Percentiles rank a stretch among this genome's conserved stretches.
These are phyloP conservation scores for Schlechtendalia chinensis DNA, from an alignment of 1,140 invertebrate genomes.

Conservation along the genomic window DNA sequence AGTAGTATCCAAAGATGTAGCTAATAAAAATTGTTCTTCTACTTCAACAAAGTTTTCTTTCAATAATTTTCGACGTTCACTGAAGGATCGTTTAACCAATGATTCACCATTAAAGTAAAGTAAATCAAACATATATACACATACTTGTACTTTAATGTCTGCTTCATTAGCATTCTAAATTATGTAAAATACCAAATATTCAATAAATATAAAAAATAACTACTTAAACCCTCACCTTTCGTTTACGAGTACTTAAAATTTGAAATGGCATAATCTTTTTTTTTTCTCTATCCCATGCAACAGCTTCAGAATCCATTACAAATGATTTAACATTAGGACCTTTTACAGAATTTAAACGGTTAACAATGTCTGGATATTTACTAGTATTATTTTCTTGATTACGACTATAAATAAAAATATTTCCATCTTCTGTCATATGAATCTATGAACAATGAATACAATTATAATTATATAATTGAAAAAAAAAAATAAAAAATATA, in stretches of 20 bases:
- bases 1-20: slow-evolving; percentile 77
- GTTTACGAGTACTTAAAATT: slow-evolving; percentile 90
- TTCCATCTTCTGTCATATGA: slow-evolving; percentile 69
- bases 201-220: not conserved
- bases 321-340: slow-evolving; percentile 72
- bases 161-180: slow-evolving; percentile 77
- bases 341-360: slow-evolving; percentile 66
- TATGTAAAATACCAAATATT: slow-evolving; percentile 47
- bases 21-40: slow-evolving; percentile 87
- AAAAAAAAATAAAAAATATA: not conserved
- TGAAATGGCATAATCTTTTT: slow-evolving; percentile 96
- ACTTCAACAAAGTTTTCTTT: slow-evolving; percentile 72
- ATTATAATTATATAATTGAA: not conserved
- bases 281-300: slow-evolving; percentile 90
- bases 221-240: slow-evolving; percentile 68
- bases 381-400: slow-evolving; percentile 98
- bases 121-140: slow-evolving; percentile 96
- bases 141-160: slow-evolving; percentile 96
- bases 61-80: slow-evolving; percentile 73
- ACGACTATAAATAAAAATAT: slow-evolving; percentile 84
- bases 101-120: slow-evolving; percentile 90
- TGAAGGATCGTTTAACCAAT: slow-evolving; percentile 77
- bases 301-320: slow-evolving; percentile 94
- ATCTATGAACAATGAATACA: slow-evolving; percentile 61
- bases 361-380: slow-evolving; percentile 96